Percentiles rank a stretch among this genome's conserved stretches.
These are phyloP conservation scores for Cactoblastis cactorum DNA, from an alignment of 2,888 invertebrate species.

Conservation along the genomic window DNA sequence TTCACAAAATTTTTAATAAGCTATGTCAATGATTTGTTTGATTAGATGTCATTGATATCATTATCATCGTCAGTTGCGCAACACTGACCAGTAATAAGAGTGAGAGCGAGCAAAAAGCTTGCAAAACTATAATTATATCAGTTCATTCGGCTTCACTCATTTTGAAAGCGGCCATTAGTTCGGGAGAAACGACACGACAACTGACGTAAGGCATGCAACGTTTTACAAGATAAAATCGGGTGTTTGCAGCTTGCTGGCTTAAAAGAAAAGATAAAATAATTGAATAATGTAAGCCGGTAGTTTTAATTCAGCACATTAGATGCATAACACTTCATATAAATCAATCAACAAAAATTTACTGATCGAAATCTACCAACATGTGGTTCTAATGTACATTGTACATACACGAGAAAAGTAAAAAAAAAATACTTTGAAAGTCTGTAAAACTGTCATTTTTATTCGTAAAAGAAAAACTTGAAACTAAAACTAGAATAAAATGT, in stretches of 20 bases:
- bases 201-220: neutral
- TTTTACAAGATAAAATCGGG: neutral
- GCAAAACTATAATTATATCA: constrained; percentile 4
- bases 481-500: no score
- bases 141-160: constrained; percentile 5
- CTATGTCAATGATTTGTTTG: neutral
- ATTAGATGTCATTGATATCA: neutral
- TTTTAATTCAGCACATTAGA: no score
- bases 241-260: neutral
- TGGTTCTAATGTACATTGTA: no score
- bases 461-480: no score
- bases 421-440: no score
- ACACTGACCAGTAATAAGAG: constrained; percentile 3
- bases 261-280: no score
- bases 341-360: no score
- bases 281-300: no score
- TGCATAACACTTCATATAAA: no score
- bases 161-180: constrained; percentile 5
- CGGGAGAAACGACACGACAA: neutral
- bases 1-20: neutral
- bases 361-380: no score
- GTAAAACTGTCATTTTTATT: no score
- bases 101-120: constrained; percentile 9
- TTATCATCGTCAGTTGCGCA: neutral
- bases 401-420: no score